A percentile compares a stretch with the other conserved stretches of the same genome.
Conservation (phyloP, 2,797 vertebrate genomes). For the Allobates femoralis region DNA sequence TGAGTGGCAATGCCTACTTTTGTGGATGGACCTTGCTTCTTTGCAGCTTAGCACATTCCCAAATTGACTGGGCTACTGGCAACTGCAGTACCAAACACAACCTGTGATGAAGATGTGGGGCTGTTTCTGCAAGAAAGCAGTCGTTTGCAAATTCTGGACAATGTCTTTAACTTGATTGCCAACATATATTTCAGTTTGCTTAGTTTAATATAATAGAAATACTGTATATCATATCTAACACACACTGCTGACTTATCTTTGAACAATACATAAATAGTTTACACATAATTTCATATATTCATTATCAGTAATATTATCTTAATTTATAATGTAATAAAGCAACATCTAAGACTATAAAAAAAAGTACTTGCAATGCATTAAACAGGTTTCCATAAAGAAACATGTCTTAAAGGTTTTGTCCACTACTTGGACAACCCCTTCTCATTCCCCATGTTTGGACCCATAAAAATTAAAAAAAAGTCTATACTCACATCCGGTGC, state of each 20-base stretch:
- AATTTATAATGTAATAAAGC: background rate
- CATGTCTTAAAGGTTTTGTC: no score
- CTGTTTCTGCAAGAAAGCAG: background rate
- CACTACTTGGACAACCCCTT: no score
- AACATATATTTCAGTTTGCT: background rate
- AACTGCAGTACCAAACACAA: background rate
- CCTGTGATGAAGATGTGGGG: background rate
- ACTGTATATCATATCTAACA: background rate
- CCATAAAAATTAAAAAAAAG: no score
- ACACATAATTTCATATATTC: background rate
- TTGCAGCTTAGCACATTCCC: no score
- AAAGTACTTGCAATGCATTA: no score
- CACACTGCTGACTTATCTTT: background rate
- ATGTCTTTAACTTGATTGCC: background rate
- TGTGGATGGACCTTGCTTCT: no score
- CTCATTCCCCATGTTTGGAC: no score
- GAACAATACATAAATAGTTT: background rate
- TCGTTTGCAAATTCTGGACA: background rate
- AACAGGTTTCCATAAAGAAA: no score
- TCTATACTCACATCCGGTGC: no score
- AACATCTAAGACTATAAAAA: background rate
- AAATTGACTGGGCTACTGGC: background rate
- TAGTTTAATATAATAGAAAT: background rate
- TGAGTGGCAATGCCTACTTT: no score
- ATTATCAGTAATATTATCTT: background rate